Percentiles rank a stretch among this genome's conserved stretches.
phyloP scores from a whole-genome alignment of 2,797 vertebrate species.

The Leptodactylus fallax region DNA sequence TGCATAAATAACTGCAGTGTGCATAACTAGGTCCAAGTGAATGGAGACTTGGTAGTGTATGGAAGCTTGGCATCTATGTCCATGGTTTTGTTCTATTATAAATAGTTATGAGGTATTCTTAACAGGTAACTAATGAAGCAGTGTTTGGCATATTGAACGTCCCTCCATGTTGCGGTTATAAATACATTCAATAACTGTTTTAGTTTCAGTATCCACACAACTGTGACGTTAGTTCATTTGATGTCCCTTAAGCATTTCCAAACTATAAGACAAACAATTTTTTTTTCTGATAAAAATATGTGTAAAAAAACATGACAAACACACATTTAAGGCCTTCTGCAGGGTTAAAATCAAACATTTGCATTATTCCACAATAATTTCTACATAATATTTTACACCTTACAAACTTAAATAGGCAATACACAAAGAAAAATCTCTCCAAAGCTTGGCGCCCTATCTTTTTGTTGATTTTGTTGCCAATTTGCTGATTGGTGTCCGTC shows the following conservation, averaged over 20 bases:
- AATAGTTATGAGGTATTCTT: slow-evolving; percentile 87
- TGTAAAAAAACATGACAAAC: slow-evolving; percentile 93
- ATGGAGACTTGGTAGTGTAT: slow-evolving; percentile 65
- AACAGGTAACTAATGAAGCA: slow-evolving; percentile 77
- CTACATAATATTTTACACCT: slow-evolving; percentile 98
- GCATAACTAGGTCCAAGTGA: slow-evolving; percentile 65
- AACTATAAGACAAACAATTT: slow-evolving; percentile 80
- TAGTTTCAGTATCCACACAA: slow-evolving; percentile 79
- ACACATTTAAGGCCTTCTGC: slow-evolving; percentile 92
- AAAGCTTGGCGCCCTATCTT: slow-evolving; percentile 87
- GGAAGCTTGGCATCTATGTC: slow-evolving; percentile 69
- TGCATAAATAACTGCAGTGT: slow-evolving; percentile 72
- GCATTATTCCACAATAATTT: slow-evolving; percentile 91
- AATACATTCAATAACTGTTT: slow-evolving; percentile 88
- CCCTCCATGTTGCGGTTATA: slow-evolving; percentile 80
- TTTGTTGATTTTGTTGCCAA: slow-evolving; percentile 86
- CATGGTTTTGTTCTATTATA: slow-evolving; percentile 84
- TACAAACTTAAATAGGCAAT: slow-evolving; percentile 88
- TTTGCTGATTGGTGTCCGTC: slow-evolving; percentile 88
- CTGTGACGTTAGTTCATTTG: slow-evolving; percentile 83
- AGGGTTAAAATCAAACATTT: slow-evolving; percentile 88
- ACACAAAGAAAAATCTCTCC: slow-evolving; percentile 75
- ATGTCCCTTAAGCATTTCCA: slow-evolving; percentile 78
- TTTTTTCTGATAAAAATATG: slow-evolving; percentile 82
- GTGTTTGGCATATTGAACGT: slow-evolving; percentile 75